A percentile compares a stretch with the other conserved stretches of the same genome.
These are phyloP conservation scores for Brachystomella parvula DNA, from an alignment of 1,140 invertebrate genomes.

Conservation along the genomic window DNA sequence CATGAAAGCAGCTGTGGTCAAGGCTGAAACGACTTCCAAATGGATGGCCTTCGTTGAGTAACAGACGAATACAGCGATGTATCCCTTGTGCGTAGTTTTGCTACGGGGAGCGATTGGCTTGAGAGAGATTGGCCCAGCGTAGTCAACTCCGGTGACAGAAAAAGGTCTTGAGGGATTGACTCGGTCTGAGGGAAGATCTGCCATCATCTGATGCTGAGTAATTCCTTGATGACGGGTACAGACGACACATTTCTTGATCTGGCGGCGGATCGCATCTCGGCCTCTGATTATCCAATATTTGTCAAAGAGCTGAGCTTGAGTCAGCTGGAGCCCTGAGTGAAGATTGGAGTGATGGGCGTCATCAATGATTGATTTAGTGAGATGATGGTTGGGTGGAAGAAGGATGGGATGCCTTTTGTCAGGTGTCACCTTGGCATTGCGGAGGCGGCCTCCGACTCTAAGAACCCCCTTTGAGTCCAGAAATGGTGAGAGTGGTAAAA, in stretches of 20 bases:
- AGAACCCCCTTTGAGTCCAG: slow-evolving; percentile 42
- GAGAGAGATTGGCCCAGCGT: slow-evolving; percentile 44
- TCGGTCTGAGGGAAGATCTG: slow-evolving; percentile 37
- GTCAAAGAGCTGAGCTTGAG: slow-evolving; percentile 27
- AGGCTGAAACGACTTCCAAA: slow-evolving; percentile 43
- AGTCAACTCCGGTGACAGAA: slow-evolving; percentile 42
- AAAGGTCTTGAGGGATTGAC: slow-evolving; percentile 40
- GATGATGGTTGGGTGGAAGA: slow-evolving; percentile 34
- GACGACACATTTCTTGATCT: slow-evolving; percentile 26
- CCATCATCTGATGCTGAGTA: slow-evolving; percentile 39
- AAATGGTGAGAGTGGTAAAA: slow-evolving; percentile 41
- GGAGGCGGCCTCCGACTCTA: slow-evolving; percentile 43
- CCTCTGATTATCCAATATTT: slow-evolving; percentile 37
- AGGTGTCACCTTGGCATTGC: slow-evolving; percentile 32
- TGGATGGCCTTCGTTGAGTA: slow-evolving; percentile 45
- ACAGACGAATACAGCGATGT: slow-evolving; percentile 45
- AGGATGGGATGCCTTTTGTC: slow-evolving; percentile 40
- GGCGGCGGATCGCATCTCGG: slow-evolving; percentile 19
- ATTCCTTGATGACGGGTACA: slow-evolving; percentile 29
- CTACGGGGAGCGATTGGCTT: slow-evolving; percentile 32
- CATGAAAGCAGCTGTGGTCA: slow-evolving; percentile 43
- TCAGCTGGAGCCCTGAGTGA: slow-evolving; percentile 41
- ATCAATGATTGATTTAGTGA: slow-evolving; percentile 41
- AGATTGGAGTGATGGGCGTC: slow-evolving; percentile 40
- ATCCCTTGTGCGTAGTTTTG: slow-evolving; percentile 41